Conservation (phyloP, 2,113 vertebrate genomes). For the Charadrius vociferus region DNA sequence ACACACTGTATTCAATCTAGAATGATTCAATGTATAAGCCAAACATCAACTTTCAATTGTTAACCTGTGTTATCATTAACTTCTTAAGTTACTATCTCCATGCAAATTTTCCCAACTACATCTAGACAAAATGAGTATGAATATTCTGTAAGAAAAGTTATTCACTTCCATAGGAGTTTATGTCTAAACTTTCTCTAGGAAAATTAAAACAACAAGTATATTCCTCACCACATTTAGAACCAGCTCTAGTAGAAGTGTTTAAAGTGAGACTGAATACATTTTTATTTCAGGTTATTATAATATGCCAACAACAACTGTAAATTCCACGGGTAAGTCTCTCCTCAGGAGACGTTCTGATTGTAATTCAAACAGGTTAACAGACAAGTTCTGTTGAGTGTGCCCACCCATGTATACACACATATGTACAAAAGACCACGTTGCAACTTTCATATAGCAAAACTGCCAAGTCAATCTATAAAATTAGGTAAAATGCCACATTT, state of each 20-base stretch:
- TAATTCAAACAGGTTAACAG: background rate
- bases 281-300: background rate
- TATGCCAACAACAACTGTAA: background rate
- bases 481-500: background rate
- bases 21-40: background rate
- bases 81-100: background rate
- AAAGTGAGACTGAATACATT: background rate
- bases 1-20: background rate
- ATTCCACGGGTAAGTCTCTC: background rate
- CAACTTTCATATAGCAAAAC: background rate
- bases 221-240: background rate
- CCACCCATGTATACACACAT: background rate
- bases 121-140: background rate
- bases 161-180: background rate
- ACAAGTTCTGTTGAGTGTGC: background rate
- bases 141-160: background rate
- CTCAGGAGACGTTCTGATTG: background rate
- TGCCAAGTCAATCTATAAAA: background rate
- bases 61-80: background rate
- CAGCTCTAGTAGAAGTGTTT: background rate
- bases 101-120: background rate
- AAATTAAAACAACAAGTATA: background rate
- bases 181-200: background rate
- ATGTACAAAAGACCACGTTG: rapidly evolving
- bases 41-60: background rate